phyloP scores from a whole-genome alignment of 2,888 invertebrate genomes.

The Lasioglossum morio region DNA sequence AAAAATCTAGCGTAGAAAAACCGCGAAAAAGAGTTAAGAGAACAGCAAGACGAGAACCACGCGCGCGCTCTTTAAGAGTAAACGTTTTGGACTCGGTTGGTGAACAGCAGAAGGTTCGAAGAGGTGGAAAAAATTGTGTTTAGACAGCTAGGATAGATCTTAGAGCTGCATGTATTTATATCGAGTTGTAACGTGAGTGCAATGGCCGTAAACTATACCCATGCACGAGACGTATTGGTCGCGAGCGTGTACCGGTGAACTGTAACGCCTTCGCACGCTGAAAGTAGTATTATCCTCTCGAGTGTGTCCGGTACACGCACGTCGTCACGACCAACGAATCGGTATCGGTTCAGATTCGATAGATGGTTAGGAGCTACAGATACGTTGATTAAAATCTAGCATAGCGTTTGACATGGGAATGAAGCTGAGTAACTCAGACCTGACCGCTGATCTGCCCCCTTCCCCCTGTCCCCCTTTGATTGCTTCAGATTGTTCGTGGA shows the following conservation, averaged over 20 bases:
- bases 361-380: constrained; percentile 66
- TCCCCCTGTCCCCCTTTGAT: constrained; percentile 37
- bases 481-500: constrained; percentile 61
- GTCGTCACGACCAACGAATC: constrained; percentile 49
- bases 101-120: constrained; percentile 37
- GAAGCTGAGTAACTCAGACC: constrained; percentile 63
- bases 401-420: constrained; percentile 71
- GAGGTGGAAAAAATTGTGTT: constrained; percentile 56
- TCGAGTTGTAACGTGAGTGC: constrained; percentile 64
- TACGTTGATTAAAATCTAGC: constrained; percentile 66
- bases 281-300: constrained; percentile 66
- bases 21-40: constrained; percentile 18
- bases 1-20: constrained; percentile 26
- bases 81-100: constrained; percentile 23
- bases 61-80: not conserved
- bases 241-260: constrained; percentile 34
- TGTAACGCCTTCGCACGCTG: constrained; percentile 62
- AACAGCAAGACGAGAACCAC: constrained; percentile 12
- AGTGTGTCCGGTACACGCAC: constrained; percentile 54
- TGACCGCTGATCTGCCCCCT: constrained; percentile 59
- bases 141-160: constrained; percentile 75
- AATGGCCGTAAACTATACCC: constrained; percentile 39
- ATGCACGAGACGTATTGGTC: constrained; percentile 59
- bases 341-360: constrained; percentile 62
- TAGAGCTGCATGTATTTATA: constrained; percentile 80